Evolutionary conservation across 2,888 invertebrate species (phyloP).

Genomic region (Sesia apiformis): DNA sequence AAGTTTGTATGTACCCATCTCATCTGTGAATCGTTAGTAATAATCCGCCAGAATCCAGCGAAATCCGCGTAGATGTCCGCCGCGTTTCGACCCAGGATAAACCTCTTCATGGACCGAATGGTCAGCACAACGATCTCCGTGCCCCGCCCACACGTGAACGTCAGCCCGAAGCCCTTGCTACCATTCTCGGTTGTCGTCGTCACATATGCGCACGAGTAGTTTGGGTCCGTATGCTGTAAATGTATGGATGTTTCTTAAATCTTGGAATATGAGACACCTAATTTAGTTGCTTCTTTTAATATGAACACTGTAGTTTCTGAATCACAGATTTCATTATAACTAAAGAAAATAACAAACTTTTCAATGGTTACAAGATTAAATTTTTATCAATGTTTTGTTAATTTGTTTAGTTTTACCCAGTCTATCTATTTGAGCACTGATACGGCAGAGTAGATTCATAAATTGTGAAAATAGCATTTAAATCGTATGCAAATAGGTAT

Average conservation of each 20-base stretch:
- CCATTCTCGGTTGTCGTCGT: slow-evolving; percentile 79
- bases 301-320: too few species aligned
- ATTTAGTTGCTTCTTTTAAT: too few species aligned
- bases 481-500: too few species aligned
- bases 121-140: slow-evolving; percentile 90
- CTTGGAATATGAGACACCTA: too few species aligned
- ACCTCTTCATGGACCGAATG: slow-evolving; percentile 79
- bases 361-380: too few species aligned
- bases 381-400: too few species aligned
- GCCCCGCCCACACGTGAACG: slow-evolving; percentile 92
- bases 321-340: too few species aligned
- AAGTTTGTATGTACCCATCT: slow-evolving; percentile 81
- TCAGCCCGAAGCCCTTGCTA: slow-evolving; percentile 84
- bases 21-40: slow-evolving; percentile 91
- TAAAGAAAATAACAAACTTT: too few species aligned
- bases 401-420: too few species aligned
- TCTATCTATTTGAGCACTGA: too few species aligned
- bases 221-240: slow-evolving; percentile 87
- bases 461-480: too few species aligned
- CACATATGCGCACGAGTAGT: slow-evolving; percentile 95
- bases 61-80: slow-evolving; percentile 85
- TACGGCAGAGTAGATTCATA: too few species aligned
- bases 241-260: not conserved
- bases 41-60: slow-evolving; percentile 83
- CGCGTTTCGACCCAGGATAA: slow-evolving; percentile 81